Base-by-base conservation (phyloP, 2,113 vertebrate genomes). In the Arizona elegans region DNA sequence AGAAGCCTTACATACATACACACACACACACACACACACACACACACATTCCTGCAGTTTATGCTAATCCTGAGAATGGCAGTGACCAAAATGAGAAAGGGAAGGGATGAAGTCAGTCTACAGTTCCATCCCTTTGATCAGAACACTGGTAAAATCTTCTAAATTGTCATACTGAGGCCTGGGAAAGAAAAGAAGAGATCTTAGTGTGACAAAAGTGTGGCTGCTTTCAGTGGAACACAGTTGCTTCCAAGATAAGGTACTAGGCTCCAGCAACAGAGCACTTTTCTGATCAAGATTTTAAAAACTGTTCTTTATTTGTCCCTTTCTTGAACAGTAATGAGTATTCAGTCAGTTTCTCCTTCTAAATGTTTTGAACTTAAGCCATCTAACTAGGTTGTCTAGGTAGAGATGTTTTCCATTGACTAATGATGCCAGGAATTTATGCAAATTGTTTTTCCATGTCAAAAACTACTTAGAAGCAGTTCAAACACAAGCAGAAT, bases 131-230 rank as follows among this genome's bases (percentile, higher is more conserved):
- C 96, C 91, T 92, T 95, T 97, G 89, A 90, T 87, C 90, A 95
- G 43, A 38, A 89, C 89, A 92, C 93, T 95, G 92, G 95, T 91
- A 47, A 94, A 55, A 47, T 93, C 86, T 53, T 87, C 95, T 87
- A 95, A 53, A 75, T 0, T 58, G 7, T 94, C 91, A 94, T 96
- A 94, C 86, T 96, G 96, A 92, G 95, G 87, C 94, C 97, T 97
- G 11, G 0, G 89, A 53, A 91, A 47, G 17, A 93, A 26, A 17
- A 90, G 3, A 88, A 43, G 23, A 75, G 17, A 54, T 43, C 33
- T 92, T 89, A 2, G 5, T 56, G 38, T 38, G 15, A 87, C 19
- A 50, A n/a, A 8, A 87, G 19, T 59, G 52, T 88, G 87, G 58
- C 56, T 65, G 7, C 33, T 92, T 70, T 23, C 50, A 70, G 47